A percentile compares a stretch with the other conserved stretches of the same genome.
Evolutionary conservation across 2,113 vertebrate genomes (phyloP).

Genomic region (Zingel zingel): DNA sequence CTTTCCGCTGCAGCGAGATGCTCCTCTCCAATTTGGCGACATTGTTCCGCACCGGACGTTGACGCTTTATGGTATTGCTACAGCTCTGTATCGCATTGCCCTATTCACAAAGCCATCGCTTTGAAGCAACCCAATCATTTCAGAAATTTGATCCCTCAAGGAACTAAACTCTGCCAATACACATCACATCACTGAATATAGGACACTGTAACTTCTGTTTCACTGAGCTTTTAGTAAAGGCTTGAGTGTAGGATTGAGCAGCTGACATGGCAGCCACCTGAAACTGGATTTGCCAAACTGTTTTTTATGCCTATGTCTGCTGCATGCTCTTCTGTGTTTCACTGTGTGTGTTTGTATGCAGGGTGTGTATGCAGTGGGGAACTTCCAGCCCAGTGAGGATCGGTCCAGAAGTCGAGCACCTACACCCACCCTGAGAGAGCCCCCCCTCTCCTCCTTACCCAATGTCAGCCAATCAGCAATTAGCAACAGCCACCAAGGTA

Average conservation of each 20-base stretch:
- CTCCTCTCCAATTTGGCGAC: too few relatives aligned
- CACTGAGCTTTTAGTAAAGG: neutral
- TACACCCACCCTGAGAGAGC: constrained; percentile 85
- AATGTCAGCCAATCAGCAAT: constrained; percentile 90
- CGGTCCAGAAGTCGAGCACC: constrained; percentile 77
- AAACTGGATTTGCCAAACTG: neutral
- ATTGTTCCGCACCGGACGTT: too few relatives aligned
- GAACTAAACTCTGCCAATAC: neutral
- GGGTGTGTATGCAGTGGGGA: constrained; percentile 95
- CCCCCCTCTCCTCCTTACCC: constrained; percentile 86
- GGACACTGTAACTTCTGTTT: neutral
- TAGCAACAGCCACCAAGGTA: constrained; percentile 83
- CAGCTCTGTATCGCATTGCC: neutral
- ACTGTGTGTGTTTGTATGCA: constrained; percentile 62
- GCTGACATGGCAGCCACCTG: neutral
- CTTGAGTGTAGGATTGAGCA: too few relatives aligned
- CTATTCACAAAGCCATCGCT: neutral
- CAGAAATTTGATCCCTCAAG: neutral
- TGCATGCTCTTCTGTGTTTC: neutral
- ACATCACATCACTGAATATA: neutral
- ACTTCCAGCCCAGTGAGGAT: constrained; percentile 93
- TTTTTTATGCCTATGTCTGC: neutral
- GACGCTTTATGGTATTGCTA: neutral
- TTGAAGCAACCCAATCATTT: neutral
- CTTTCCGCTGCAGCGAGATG: too few relatives aligned